Conservation (phyloP, 2,113 vertebrate species). For the Anoplopoma fimbria region DNA sequence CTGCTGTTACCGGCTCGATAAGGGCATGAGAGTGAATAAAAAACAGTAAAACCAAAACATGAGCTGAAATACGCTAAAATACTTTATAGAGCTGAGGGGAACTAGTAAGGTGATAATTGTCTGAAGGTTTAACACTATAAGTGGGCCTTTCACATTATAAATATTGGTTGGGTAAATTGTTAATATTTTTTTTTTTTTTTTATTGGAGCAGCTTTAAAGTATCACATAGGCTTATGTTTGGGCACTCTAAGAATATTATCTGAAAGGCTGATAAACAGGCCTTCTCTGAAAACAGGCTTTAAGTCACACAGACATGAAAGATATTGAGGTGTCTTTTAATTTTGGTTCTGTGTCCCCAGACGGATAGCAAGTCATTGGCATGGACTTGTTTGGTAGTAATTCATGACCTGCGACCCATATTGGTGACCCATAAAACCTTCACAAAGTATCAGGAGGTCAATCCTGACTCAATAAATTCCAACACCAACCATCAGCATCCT, state of each 20-base stretch:
- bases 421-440: slow-evolving; percentile 68
- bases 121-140: no score
- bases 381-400: slow-evolving; percentile 73
- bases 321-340: slow-evolving; percentile 34
- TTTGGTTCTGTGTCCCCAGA: slow-evolving; percentile 30
- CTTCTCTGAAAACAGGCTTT: slow-evolving; percentile 7
- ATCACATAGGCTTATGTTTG: background rate
- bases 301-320: slow-evolving; percentile 24
- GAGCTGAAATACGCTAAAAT: background rate
- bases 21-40: background rate
- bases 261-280: slow-evolving; percentile 19
- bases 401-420: slow-evolving; percentile 73
- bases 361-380: slow-evolving; percentile 49
- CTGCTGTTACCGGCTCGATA: background rate
- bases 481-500: slow-evolving; percentile 57
- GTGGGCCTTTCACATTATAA: background rate
- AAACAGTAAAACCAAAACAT: background rate
- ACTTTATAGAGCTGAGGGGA: background rate
- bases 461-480: slow-evolving; percentile 72
- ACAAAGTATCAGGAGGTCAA: slow-evolving; percentile 65
- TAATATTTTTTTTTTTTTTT: no score
- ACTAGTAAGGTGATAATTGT: background rate
- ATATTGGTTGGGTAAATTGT: background rate
- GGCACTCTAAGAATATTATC: slow-evolving; percentile 10
- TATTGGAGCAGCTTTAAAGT: slow-evolving; percentile 7